phyloP scores from a whole-genome alignment of 2,113 vertebrate genomes.

The Gymnocephalus cernua region DNA sequence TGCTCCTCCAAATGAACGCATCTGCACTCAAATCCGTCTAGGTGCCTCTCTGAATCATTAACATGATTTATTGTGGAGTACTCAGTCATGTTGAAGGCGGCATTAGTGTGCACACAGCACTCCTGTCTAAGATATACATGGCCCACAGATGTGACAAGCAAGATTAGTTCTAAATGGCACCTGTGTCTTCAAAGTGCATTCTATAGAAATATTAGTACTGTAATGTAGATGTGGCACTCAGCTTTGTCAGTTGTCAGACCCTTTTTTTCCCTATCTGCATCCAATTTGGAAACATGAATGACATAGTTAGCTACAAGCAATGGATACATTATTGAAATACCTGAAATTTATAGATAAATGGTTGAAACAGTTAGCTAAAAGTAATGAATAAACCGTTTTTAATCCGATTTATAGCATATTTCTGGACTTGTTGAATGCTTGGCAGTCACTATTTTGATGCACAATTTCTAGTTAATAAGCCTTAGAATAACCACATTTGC shows the following conservation, averaged over 20 bases:
- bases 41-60: slow-evolving; percentile 62
- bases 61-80: slow-evolving; percentile 58
- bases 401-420: background rate
- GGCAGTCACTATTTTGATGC: background rate
- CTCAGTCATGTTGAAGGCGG: slow-evolving; percentile 62
- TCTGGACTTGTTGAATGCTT: background rate
- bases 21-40: slow-evolving; percentile 65
- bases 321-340: background rate
- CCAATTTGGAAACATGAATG: background rate
- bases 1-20: slow-evolving; percentile 85
- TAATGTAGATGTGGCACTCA: background rate
- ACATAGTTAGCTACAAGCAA: background rate
- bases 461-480: background rate
- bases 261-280: background rate
- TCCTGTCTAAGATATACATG: slow-evolving; percentile 57
- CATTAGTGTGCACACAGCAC: slow-evolving; percentile 62
- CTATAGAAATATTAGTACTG: slow-evolving; percentile 22
- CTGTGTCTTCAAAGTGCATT: slow-evolving; percentile 41
- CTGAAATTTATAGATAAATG: background rate
- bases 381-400: background rate
- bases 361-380: background rate
- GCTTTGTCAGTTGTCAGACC: background rate
- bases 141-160: slow-evolving; percentile 54
- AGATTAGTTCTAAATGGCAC: slow-evolving; percentile 63
- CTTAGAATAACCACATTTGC: background rate